Evolutionary conservation across 2,113 vertebrate genomes (phyloP).

Genomic region (Machaerirhynchus nigripectus): DNA sequence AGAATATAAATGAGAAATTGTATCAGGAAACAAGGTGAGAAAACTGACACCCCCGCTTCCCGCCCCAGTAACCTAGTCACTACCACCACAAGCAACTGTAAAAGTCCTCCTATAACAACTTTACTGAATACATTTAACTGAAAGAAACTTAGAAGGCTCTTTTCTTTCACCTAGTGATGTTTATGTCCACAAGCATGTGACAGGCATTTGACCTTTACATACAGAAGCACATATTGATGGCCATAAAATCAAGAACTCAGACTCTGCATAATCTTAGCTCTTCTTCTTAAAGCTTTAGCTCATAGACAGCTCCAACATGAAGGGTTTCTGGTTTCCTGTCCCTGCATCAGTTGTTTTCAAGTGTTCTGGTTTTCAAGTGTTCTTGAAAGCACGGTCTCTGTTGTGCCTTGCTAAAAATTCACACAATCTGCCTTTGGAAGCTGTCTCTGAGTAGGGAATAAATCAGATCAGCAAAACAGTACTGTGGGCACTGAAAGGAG

Average conservation of each 20-base stretch:
- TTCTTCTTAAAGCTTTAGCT: neutral
- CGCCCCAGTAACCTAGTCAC: neutral
- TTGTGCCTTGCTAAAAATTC: neutral
- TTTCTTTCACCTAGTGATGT: neutral
- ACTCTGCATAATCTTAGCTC: neutral
- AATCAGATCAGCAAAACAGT: neutral
- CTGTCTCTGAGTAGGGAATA: neutral
- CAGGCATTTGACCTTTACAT: rapidly evolving
- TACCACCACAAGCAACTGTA: neutral
- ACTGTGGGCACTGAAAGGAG: neutral
- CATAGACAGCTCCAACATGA: neutral
- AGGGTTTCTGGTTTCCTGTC: neutral
- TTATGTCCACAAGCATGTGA: neutral
- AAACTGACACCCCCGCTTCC: neutral
- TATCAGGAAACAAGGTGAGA: conserved; percentile 50
- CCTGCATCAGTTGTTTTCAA: neutral
- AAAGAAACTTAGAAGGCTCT: neutral
- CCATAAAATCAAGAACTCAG: neutral
- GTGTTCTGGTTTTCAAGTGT: neutral
- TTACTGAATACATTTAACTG: neutral
- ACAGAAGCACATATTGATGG: neutral
- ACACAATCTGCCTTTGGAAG: neutral
- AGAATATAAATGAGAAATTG: conserved; percentile 27
- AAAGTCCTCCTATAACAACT: neutral
- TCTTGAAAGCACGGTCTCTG: neutral